Percentiles rank a stretch among this genome's conserved stretches.
These are phyloP conservation scores for Dascyllus trimaculatus DNA, from an alignment of 2,113 vertebrate genomes.

Conservation along the genomic window DNA sequence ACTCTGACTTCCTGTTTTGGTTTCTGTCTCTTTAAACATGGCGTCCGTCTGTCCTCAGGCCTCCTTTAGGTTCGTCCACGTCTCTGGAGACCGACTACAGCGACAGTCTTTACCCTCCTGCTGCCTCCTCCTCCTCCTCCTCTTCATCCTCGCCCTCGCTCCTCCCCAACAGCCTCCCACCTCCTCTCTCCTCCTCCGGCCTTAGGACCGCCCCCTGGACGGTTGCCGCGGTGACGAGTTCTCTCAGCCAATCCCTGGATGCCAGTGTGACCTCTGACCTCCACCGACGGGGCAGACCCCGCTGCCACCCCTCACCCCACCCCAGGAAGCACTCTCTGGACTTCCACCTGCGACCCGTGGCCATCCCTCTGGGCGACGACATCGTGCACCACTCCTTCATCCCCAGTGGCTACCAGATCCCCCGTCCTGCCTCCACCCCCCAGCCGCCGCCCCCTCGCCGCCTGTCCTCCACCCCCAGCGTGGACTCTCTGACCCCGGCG, in stretches of 20 bases:
- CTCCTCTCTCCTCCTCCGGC: constrained; percentile 15
- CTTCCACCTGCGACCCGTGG: constrained; percentile 64
- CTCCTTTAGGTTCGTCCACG: constrained; percentile 61
- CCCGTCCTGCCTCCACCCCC: constrained; percentile 40
- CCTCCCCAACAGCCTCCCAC: constrained; percentile 21
- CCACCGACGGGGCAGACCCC: constrained; percentile 32
- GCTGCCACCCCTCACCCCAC: constrained; percentile 73
- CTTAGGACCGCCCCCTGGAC: constrained; percentile 47
- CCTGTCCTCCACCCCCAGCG: constrained; percentile 63
- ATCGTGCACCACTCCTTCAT: background rate
- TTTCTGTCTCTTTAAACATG: too few species aligned
- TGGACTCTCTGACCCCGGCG: constrained; percentile 52
- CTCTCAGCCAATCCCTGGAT: constrained; percentile 64
- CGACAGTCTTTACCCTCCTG: constrained; percentile 46
- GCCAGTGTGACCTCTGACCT: constrained; percentile 32
- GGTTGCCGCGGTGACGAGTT: background rate
- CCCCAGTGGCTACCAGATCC: constrained; percentile 64
- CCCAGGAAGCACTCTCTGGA: constrained; percentile 80
- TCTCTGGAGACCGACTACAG: constrained; percentile 71
- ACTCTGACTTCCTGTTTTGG: too few species aligned
- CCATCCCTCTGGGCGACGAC: constrained; percentile 4
- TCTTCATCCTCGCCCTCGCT: constrained; percentile 71
- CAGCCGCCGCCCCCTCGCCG: constrained; percentile 4
- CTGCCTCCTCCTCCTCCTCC: constrained; percentile 67
- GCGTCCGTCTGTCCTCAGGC: constrained; percentile 40